Base-by-base conservation (phyloP, 2,113 vertebrate species). In the Anseranas semipalmata region DNA sequence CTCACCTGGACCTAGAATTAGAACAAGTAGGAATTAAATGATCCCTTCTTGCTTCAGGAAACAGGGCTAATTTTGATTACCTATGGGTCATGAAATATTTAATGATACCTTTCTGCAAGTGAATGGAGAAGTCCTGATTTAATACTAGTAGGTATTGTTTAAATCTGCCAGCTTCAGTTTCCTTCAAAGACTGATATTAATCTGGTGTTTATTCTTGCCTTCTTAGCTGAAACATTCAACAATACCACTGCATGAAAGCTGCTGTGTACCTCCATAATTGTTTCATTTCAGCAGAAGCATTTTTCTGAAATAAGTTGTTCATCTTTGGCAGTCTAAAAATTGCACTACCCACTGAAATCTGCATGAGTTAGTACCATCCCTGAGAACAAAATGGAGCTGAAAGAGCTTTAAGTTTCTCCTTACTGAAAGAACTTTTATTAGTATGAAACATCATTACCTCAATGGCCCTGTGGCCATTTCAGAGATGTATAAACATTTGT, bases 401-500 rank as follows among this genome's bases (percentile, higher is more conserved):
- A 85, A 75, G 14, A 63, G 21, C 41, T 93, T 59, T 46, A 79
- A 85, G n/a, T 72, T 78, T 75, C 74, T 92, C 86, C 66, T 84
- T 48, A 65, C 35, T 53, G 55, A 72, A 76, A 50, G 21, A 32
- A 2, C 13, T 79, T 79, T 85, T 80, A 87, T 68, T 75, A 90
- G n/a, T 92, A 92, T 78, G 70, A 94, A 93, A 79, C 93, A 93
- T 76, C 86, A 95, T 95, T 93, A 79, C 74, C 77, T 92, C 62
- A 91, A 6, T 91, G 74, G 86, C 62, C 53, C 89, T 80, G 66
- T 94, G 63, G 89, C 86, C 71, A 73, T 90, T 95, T 94, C 89
- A 95, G 86, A 95, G 52, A 68, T 86, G 87, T 87, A 95, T 93
- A 97, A 97, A 96, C 96, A 95, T 79, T 97, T 94, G 10, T 50